Conservation (phyloP, 2,888 invertebrate genomes). For the Chydorus sphaericus region DNA sequence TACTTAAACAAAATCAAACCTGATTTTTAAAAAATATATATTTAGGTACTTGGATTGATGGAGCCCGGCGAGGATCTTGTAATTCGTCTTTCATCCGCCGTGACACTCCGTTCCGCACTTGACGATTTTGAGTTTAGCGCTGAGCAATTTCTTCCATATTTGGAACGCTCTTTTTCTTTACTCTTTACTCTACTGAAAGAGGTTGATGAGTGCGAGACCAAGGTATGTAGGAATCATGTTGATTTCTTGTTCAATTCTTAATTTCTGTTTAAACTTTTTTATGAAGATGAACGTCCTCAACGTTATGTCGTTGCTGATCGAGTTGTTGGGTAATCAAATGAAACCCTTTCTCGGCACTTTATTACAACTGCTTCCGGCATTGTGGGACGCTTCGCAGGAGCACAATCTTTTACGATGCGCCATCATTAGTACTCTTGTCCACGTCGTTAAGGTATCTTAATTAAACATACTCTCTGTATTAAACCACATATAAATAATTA, state of each 20-base stretch:
- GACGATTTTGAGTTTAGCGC: slow-evolving; percentile 86
- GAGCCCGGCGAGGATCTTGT: slow-evolving; percentile 19
- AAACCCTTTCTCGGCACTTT: slow-evolving; percentile 51
- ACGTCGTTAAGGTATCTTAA: slow-evolving; percentile 54
- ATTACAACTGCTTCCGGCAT: slow-evolving; percentile 63
- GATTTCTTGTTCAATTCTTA: background rate
- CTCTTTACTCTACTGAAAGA: slow-evolving; percentile 73
- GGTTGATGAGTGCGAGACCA: slow-evolving; percentile 81
- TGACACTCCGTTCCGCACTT: slow-evolving; percentile 64
- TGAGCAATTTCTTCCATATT: slow-evolving; percentile 69
- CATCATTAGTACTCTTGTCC: slow-evolving; percentile 70
- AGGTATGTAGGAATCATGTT: slow-evolving; percentile 35
- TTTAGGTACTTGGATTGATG: background rate
- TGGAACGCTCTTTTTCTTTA: slow-evolving; percentile 59
- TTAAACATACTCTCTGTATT: slow-evolving; percentile 1
- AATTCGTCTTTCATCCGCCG: slow-evolving; percentile 71
- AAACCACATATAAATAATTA: background rate
- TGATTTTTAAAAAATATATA: background rate
- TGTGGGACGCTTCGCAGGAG: slow-evolving; percentile 76
- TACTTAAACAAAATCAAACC: background rate
- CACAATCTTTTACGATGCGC: slow-evolving; percentile 84
- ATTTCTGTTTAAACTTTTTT: slow-evolving; percentile 15
- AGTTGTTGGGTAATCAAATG: slow-evolving; percentile 62
- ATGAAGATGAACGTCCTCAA: slow-evolving; percentile 73
- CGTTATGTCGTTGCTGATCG: slow-evolving; percentile 76